Conservation (phyloP, 1,140 invertebrate species). For the Gonatopus flavifemur region DNA sequence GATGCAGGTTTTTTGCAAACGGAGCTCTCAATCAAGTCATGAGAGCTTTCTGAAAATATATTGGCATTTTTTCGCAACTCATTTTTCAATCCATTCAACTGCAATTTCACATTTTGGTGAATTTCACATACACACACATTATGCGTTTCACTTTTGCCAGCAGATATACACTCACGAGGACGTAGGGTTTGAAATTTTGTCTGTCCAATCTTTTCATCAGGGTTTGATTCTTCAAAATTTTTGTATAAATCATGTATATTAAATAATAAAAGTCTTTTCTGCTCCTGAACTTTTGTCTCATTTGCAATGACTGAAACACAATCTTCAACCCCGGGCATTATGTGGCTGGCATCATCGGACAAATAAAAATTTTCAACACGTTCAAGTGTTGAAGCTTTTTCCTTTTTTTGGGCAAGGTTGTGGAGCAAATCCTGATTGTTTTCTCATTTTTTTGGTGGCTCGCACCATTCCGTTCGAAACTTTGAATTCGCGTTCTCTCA, state of each 20-base stretch:
- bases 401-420: conserved; percentile 1
- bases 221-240: background rate
- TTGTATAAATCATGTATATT: background rate
- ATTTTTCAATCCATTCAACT: conserved; percentile 7
- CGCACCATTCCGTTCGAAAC: background rate
- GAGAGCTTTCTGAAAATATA: conserved; percentile 3
- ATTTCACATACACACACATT: background rate
- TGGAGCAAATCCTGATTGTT: conserved; percentile 3
- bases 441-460: too few species aligned
- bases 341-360: conserved; percentile 6
- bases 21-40: conserved; percentile 9
- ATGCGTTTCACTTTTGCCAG: background rate
- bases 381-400: background rate
- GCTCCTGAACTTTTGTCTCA: background rate
- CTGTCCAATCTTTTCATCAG: background rate
- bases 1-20: conserved; percentile 6
- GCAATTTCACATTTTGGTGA: background rate
- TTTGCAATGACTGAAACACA: too few species aligned
- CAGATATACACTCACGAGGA: background rate
- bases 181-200: background rate
- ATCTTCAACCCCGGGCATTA: conserved; percentile 15
- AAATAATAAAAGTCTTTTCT: conserved; percentile 8
- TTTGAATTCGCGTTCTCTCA: background rate
- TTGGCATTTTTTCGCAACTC: conserved; percentile 6
- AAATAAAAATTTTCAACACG: conserved; percentile 6